Evolutionary conservation across 2,113 vertebrate species (phyloP), one percentile per base, ranked within the genome.

Genomic region (Aplodontia rufa): DNA sequence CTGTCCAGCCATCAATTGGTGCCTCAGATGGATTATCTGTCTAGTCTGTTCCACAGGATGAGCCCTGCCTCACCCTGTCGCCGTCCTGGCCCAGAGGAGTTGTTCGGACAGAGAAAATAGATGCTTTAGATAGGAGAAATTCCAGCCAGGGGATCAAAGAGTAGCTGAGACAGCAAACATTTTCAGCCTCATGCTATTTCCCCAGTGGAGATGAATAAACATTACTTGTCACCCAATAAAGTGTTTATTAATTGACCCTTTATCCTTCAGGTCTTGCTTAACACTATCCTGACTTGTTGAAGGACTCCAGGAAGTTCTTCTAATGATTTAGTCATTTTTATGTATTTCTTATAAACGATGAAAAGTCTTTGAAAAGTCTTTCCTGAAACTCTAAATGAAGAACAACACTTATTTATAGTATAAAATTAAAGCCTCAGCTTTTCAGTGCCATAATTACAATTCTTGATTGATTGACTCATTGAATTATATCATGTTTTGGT

Each of bases 281-380:
- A 49, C 1, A 30, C 40, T 82, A 49, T 32, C 24, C 12, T 72
- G 51, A 80, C 84, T 94, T 24, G 71, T 42, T 53, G 58, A 72
- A 96, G 35, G 24, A n/a, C 3, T 32, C n/a, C n/a, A 87, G 49
- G 17, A 86, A 82, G 26, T 87, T 80, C 4, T 12, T 85, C 37
- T 8, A 93, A 47, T 75, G 14, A 78, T 93, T 62, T 92, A 66
- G 12, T 40, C 30, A 47, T 53, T 93, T 95, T 91, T 76, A 58
- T 32, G 26, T n/a, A 74, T 81, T 71, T 71, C 5, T 68, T 87
- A 40, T 58, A 90, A 82, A 79, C 22, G 22, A 68, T 69, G 66
- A 26, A 22, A n/a, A 49, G 5, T 58, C 66, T 28, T 72, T 69
- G 66, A 26, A 22, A n/a, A 49, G 5, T 58, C 66, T 78, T 62